Percentiles rank a stretch among this genome's conserved stretches.
phyloP scores from a whole-genome alignment of 2,797 vertebrate species.

The Cetoscarus ocellatus region DNA sequence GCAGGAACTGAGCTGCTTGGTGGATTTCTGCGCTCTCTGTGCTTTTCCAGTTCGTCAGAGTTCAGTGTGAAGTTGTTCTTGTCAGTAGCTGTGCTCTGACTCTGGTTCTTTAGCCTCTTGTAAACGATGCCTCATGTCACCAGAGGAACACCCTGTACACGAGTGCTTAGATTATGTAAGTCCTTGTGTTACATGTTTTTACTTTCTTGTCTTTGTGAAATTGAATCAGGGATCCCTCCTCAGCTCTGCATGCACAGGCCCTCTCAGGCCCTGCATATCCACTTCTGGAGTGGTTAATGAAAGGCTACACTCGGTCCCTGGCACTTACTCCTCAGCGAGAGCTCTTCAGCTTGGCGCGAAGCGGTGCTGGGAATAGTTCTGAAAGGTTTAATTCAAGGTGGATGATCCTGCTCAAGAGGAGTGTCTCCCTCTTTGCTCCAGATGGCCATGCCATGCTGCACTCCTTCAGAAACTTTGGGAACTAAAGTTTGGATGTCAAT shows the following conservation, averaged over 20 bases:
- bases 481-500: slow-evolving; percentile 27
- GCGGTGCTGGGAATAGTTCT: slow-evolving; percentile 27
- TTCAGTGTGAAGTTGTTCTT: too few relatives aligned
- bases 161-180: not conserved
- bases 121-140: not conserved
- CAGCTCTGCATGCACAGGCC: not conserved
- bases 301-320: slow-evolving; percentile 3
- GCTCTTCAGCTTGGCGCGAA: slow-evolving; percentile 23
- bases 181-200: slow-evolving; percentile 1
- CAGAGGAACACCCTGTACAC: not conserved
- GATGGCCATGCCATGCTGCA: slow-evolving; percentile 12
- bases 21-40: too few relatives aligned
- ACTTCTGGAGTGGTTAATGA: slow-evolving; percentile 26
- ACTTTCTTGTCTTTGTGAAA: not conserved
- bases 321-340: slow-evolving; percentile 8
- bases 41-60: too few relatives aligned
- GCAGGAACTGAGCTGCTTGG: too few relatives aligned
- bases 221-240: slow-evolving; percentile 1
- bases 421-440: slow-evolving; percentile 27
- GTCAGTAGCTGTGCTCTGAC: too few relatives aligned
- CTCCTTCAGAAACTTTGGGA: slow-evolving; percentile 18
- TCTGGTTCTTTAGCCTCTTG: not conserved
- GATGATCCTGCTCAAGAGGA: slow-evolving; percentile 32
- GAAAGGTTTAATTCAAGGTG: slow-evolving; percentile 41
- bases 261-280: not conserved